A percentile compares a stretch with the other conserved stretches of the same genome.
Evolutionary conservation across 1,140 invertebrate species (phyloP).

Genomic region (Heliconius melpomene): DNA sequence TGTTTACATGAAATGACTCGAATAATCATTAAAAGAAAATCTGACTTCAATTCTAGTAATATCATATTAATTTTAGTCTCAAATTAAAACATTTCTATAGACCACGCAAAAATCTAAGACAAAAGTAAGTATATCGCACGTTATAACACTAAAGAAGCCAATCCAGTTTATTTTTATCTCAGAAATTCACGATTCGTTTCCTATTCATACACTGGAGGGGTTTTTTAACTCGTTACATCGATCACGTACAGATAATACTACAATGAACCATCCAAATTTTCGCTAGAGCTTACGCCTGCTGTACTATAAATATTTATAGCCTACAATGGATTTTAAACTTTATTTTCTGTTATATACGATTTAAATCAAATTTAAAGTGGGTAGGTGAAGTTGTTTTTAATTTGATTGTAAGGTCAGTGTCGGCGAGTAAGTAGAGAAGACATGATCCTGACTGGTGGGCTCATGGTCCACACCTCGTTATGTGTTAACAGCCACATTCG

Average conservation of each 20-base stretch:
- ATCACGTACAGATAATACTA: constrained; percentile 77
- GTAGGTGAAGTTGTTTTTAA: constrained; percentile 46
- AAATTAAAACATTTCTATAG: neutral
- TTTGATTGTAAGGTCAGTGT: constrained; percentile 65
- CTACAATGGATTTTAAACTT: constrained; percentile 38
- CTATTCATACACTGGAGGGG: constrained; percentile 63
- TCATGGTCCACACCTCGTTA: constrained; percentile 79
- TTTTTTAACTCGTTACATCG: constrained; percentile 67
- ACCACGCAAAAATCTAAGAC: neutral
- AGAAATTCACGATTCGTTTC: constrained; percentile 49
- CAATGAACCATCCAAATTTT: constrained; percentile 79
- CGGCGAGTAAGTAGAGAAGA: constrained; percentile 77
- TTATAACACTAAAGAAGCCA: neutral
- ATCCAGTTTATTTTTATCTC: constrained; percentile 13
- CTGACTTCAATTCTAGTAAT: no score
- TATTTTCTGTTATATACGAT: constrained; percentile 33
- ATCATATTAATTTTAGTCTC: no score
- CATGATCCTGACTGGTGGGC: constrained; percentile 79
- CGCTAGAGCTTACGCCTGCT: constrained; percentile 66
- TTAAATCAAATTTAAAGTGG: neutral
- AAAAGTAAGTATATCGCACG: neutral
- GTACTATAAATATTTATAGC: constrained; percentile 45
- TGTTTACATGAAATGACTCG: no score
- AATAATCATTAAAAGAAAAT: no score
- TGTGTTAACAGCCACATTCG: constrained; percentile 79